Evolutionary conservation across 2,797 vertebrate species (phyloP).

Genomic region (Delichon dasypus): DNA sequence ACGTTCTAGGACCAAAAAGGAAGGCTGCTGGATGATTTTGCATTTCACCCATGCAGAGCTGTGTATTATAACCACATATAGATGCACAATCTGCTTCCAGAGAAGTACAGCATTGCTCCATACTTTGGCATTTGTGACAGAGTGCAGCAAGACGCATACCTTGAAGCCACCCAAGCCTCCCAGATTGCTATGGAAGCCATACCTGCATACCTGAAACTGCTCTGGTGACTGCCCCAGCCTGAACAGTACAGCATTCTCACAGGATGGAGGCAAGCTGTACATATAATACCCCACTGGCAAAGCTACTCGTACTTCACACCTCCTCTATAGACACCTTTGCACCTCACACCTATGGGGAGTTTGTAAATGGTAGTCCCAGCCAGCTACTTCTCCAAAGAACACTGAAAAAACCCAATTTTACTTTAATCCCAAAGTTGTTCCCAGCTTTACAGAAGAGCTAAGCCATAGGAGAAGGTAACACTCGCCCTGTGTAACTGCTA

Average conservation of each 20-base stretch:
- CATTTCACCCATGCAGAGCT: background rate
- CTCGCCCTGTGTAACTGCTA: background rate
- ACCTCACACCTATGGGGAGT: background rate
- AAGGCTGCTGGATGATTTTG: background rate
- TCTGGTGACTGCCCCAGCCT: background rate
- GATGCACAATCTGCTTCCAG: background rate
- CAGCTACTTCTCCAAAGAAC: background rate
- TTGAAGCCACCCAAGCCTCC: background rate
- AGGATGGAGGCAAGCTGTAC: background rate
- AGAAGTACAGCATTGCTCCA: background rate
- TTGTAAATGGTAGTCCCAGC: background rate
- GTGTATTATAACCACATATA: background rate
- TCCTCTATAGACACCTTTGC: background rate
- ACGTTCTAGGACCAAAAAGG: background rate
- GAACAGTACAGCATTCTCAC: background rate
- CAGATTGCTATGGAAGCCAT: background rate
- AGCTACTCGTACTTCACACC: background rate
- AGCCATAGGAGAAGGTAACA: background rate
- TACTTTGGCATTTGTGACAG: background rate
- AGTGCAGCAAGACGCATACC: background rate
- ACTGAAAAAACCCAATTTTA: background rate
- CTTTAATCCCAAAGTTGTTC: background rate
- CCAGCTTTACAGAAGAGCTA: background rate
- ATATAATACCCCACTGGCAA: rapidly evolving
- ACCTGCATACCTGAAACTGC: background rate